These are phyloP conservation scores for Sarotherodon lohbergeri DNA, from an alignment of 2,113 vertebrate species.

Conservation along the genomic window DNA sequence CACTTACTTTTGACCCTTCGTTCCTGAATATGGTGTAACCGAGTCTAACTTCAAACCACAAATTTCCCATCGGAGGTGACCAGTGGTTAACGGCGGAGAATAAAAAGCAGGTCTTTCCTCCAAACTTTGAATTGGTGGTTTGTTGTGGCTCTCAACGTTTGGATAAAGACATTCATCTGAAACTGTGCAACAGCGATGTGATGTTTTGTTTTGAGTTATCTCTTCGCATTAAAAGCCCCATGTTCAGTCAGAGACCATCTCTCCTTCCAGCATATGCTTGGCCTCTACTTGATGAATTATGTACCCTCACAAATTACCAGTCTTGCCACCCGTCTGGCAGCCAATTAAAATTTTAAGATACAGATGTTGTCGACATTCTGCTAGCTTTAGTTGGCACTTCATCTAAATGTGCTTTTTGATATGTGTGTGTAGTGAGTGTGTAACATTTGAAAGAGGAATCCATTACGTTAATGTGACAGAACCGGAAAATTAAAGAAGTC, in stretches of 20 bases:
- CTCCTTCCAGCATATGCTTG: slow-evolving; percentile 35
- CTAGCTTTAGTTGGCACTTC: slow-evolving; percentile 38
- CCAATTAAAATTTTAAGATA: slow-evolving; percentile 68
- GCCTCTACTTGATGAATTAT: slow-evolving; percentile 61
- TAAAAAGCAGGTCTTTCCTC: neutral
- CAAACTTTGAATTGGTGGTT: neutral
- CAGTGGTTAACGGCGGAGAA: neutral
- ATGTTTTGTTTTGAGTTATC: neutral
- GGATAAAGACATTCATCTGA: neutral
- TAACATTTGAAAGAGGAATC: slow-evolving; percentile 9
- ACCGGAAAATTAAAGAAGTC: slow-evolving; percentile 26
- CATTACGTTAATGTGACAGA: slow-evolving; percentile 36
- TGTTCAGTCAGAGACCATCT: slow-evolving; percentile 6
- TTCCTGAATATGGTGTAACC: neutral
- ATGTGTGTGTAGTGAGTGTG: neutral
- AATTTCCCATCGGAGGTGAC: neutral
- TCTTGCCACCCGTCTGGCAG: slow-evolving; percentile 44
- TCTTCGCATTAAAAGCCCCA: slow-evolving; percentile 14
- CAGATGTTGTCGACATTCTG: slow-evolving; percentile 57
- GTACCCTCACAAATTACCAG: slow-evolving; percentile 60
- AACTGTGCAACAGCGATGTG: neutral
- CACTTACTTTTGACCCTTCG: neutral
- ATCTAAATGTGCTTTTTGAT: slow-evolving; percentile 23
- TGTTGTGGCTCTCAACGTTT: neutral
- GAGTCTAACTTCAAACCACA: neutral